A percentile compares a stretch with the other conserved stretches of the same genome.
Evolutionary conservation across 2,113 vertebrate species (phyloP).

Genomic region (Ptychochromis oligacanthus): DNA sequence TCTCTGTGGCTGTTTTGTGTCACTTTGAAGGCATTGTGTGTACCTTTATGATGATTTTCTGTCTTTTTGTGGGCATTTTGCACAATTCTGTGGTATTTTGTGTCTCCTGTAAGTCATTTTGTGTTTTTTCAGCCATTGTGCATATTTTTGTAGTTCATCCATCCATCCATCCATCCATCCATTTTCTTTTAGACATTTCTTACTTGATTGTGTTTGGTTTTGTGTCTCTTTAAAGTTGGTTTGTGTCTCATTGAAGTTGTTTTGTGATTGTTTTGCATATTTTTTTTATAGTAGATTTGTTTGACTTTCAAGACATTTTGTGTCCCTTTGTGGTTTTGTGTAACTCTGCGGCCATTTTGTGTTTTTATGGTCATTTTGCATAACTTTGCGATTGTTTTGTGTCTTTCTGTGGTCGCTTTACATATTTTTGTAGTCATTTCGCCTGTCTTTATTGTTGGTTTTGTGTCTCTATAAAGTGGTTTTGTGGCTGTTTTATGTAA

Average conservation of each 20-base stretch:
- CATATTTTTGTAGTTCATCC: rapidly evolving
- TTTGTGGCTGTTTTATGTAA: not conserved
- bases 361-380: rapidly evolving
- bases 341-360: not conserved
- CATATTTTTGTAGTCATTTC: not conserved
- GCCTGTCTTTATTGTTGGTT: not conserved
- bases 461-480: not conserved
- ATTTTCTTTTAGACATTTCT: no score
- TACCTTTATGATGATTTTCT: not conserved
- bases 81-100: not conserved
- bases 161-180: no score
- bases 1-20: not conserved
- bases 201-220: not conserved
- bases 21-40: not conserved
- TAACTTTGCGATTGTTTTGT: rapidly evolving
- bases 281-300: not conserved
- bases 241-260: not conserved
- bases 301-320: not conserved
- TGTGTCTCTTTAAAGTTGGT: not conserved
- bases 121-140: not conserved
- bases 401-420: not conserved
- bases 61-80: not conserved
- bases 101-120: not conserved
- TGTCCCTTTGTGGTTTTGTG: not conserved
- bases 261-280: not conserved